These are phyloP conservation scores for Melierax canorus DNA, from an alignment of 2,113 vertebrate species.

Conservation along the genomic window DNA sequence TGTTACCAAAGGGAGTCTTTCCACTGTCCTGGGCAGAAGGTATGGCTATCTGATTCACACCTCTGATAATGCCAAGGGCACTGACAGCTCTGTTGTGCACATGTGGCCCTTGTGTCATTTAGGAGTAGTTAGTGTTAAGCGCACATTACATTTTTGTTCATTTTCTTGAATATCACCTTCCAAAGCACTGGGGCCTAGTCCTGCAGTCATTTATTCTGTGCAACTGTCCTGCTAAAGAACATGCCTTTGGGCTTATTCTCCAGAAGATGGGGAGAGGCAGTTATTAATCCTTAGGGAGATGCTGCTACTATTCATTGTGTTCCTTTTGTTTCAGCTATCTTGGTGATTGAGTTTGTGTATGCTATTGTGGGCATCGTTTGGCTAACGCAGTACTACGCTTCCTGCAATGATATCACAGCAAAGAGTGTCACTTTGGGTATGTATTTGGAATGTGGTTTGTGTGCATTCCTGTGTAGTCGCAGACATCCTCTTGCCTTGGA, in stretches of 20 bases:
- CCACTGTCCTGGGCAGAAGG: background rate
- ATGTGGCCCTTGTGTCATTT: background rate
- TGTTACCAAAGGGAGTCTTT: background rate
- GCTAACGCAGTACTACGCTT: constrained; percentile 95
- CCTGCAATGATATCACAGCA: constrained; percentile 93
- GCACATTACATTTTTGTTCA: background rate
- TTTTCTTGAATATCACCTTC: background rate
- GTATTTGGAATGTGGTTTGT: background rate
- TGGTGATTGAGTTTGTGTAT: constrained; percentile 95
- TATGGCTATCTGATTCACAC: background rate
- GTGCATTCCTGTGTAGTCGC: background rate
- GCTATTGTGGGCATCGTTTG: constrained; percentile 96
- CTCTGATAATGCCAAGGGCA: background rate
- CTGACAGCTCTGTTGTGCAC: background rate
- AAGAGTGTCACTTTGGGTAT: constrained; percentile 95
- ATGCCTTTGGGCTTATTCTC: background rate
- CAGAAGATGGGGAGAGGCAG: background rate
- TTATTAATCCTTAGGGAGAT: background rate
- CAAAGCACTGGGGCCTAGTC: background rate
- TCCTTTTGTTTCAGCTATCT: constrained; percentile 81
- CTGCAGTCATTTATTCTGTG: background rate
- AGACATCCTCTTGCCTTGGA: background rate
- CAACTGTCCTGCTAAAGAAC: background rate
- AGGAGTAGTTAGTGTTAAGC: background rate
- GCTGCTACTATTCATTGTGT: background rate